Evolutionary conservation across 2,888 invertebrate species (phyloP).

Genomic region (Ophonus ardosiacus): DNA sequence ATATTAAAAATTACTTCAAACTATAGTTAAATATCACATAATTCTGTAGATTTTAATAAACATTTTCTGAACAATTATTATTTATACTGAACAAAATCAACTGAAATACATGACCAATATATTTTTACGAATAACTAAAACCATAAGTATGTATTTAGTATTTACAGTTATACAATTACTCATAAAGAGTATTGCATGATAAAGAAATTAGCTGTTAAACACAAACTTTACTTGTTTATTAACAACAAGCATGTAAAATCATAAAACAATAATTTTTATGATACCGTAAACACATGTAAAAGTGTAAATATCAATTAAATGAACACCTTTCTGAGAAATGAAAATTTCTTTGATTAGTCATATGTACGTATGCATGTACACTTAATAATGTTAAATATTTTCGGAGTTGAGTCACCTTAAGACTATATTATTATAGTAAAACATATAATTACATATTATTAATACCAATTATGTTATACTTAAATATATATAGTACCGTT

Average conservation of each 20-base stretch:
- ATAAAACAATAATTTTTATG: neutral
- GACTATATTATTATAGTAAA: neutral
- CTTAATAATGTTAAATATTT: neutral
- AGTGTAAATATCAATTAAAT: neutral
- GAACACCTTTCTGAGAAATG: neutral
- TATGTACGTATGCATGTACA: neutral
- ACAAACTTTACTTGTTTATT: neutral
- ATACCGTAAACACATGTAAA: neutral
- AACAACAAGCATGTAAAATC: neutral
- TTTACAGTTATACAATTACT: too few species aligned
- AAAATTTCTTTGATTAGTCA: neutral
- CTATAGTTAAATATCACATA: too few species aligned
- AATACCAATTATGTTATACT: too few species aligned
- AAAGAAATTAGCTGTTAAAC: neutral
- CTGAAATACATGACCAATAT: too few species aligned
- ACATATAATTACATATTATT: neutral
- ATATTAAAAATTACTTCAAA: too few species aligned
- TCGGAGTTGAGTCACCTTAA: neutral
- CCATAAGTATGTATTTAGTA: too few species aligned
- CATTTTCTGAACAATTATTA: too few species aligned
- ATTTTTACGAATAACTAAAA: too few species aligned
- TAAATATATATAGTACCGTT: too few species aligned
- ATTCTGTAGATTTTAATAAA: too few species aligned
- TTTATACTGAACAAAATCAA: too few species aligned
- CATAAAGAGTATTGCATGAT: neutral